Evolutionary conservation across 1,140 invertebrate genomes (phyloP).

Genomic region (Polypedilum vanderplanki): DNA sequence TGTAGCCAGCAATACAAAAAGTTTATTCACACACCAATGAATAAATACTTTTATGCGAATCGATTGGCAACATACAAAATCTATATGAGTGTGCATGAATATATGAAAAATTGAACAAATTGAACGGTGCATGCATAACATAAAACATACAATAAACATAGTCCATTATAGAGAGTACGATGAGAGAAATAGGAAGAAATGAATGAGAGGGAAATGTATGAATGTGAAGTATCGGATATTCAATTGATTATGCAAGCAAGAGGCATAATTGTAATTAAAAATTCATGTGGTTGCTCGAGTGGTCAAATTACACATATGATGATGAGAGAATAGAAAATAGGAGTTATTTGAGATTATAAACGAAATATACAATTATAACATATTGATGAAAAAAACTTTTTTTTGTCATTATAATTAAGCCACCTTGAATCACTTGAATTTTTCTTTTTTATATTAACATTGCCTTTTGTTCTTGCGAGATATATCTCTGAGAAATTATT

Average conservation of each 20-base stretch:
- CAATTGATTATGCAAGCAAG: constrained; percentile 6
- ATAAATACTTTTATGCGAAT: constrained; percentile 19
- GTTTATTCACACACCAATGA: constrained; percentile 17
- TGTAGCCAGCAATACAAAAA: neutral
- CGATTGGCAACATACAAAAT: neutral
- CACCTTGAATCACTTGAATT: too few species aligned
- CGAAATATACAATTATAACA: too few species aligned
- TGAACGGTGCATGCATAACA: neutral
- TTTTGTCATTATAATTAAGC: too few species aligned
- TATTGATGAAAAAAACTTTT: too few species aligned
- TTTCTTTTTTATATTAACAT: too few species aligned
- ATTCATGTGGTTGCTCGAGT: neutral
- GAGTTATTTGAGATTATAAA: too few species aligned
- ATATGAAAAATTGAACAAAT: neutral
- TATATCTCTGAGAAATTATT: too few species aligned
- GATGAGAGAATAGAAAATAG: too few species aligned
- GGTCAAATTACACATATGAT: neutral
- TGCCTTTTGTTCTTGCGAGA: too few species aligned
- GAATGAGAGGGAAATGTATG: neutral
- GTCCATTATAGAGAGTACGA: neutral
- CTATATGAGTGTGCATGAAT: neutral
- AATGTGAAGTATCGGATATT: neutral
- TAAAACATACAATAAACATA: neutral
- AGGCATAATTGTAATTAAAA: constrained; percentile 7
- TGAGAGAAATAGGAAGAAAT: neutral